Evolutionary conservation across 2,797 vertebrate species (phyloP), one percentile per base, ranked within the genome.

Genomic region (Micropoecilia bifurca): DNA sequence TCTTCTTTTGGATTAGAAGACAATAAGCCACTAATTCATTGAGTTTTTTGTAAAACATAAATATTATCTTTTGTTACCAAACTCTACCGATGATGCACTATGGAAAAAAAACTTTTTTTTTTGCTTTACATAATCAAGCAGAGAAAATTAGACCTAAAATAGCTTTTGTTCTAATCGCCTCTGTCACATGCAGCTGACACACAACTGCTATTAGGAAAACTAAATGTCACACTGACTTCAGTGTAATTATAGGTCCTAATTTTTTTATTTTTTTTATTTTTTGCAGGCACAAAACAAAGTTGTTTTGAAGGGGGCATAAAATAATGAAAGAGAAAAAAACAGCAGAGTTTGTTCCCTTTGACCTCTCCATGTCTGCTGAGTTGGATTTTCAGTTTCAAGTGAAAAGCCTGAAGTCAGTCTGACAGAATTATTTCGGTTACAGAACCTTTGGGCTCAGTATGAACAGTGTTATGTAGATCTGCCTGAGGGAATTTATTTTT

Each of bases 401-500:
- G 72, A 80, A 88, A 86, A 87, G 85, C 87, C 80, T 84, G 63
- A 76, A 90, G 85, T 90, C 82, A 79, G 74, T 72, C 81, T 91
- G 92, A 89, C 88, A 90, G 90, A 91, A 87, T 90, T 93, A 89
- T 93, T 90, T 92, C 87, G 81, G 88, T 90, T 90, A 75, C 85
- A 81, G 84, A 90, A 91, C 85, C 87, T 91, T 89, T 87, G 84
- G 83, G 87, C 83, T 87, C 85, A 88, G 91, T 91, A 85, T 36
- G 50, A 91, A 91, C 88, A 90, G 84, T 90, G 85, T 91, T 92
- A 91, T 93, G 91, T 73, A 92, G 87, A 91, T 93, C 86, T 88
- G 91, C 86, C 88, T 79, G 47, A 47, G 88, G 91, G 85, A 87
- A 88, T 91, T 86, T 88, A 85, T 90, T 89, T 92, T 85, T 80